Evolutionary conservation across 2,888 invertebrate species (phyloP).

Genomic region (Orthosia gracilis): DNA sequence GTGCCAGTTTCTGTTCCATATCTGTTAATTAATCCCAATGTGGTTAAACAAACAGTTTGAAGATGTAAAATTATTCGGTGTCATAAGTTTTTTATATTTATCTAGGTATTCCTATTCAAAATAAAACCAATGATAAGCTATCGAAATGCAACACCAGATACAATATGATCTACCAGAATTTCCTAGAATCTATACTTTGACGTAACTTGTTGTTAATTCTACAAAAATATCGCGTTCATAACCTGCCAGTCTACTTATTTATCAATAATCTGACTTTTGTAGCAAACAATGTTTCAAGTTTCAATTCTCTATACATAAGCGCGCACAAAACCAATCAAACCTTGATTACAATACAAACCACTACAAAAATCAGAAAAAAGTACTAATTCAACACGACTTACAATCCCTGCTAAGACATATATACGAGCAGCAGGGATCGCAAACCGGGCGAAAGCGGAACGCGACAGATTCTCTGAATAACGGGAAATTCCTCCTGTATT

Average conservation of each 20-base stretch:
- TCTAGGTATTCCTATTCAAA: background rate
- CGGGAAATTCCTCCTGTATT: slow-evolving; percentile 64
- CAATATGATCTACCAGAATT: no score
- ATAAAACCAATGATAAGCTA: background rate
- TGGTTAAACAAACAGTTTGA: background rate
- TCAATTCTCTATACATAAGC: background rate
- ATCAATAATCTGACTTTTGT: background rate
- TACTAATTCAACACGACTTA: slow-evolving; percentile 23
- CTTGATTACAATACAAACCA: background rate
- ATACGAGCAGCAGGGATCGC: slow-evolving; percentile 29
- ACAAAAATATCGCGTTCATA: no score
- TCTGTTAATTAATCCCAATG: no score
- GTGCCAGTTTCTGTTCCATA: background rate
- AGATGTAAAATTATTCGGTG: background rate
- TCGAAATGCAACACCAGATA: no score
- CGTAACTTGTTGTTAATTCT: no score
- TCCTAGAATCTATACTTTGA: no score
- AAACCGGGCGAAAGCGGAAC: slow-evolving; percentile 49
- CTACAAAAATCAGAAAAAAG: slow-evolving; percentile 26
- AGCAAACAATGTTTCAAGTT: background rate
- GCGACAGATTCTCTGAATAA: slow-evolving; percentile 61
- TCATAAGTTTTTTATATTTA: no score
- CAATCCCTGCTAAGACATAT: slow-evolving; percentile 38
- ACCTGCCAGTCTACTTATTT: background rate
- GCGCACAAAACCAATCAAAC: background rate